Evolutionary conservation across 2,113 vertebrate genomes (phyloP), one percentile per base, ranked within the genome.

Genomic region (Dasyprocta punctata): DNA sequence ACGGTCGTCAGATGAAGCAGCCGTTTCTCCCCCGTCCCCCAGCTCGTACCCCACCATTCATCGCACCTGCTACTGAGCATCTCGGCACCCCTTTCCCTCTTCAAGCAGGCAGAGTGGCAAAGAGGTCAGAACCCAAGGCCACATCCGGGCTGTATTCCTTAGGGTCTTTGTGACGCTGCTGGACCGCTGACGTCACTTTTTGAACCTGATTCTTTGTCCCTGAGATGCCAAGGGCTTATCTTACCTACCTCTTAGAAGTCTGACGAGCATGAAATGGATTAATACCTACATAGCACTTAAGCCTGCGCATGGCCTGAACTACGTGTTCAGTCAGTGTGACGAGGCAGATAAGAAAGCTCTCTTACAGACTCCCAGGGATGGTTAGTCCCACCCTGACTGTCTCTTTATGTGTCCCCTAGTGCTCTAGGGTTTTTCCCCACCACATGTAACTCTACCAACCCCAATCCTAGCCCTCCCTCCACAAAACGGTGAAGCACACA

Each of bases 231-330:
- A 69, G 24, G 36, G 20, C 26, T 77, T n/a, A 36, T n/a, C 77
- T 88, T 85, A 96, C 47, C 97, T 97, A 98, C 97, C 95, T 98
- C 96, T 56, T 30, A 69, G 65, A 60, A 95, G 24, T 38, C 22
- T 58, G n/a, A 52, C 69, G 28, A 92, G 28, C 30, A 80, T 54
- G 20, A 49, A 83, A 92, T 83, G 67, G 92, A 73, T 69, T 65
- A 44, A n/a, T 87, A 60, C 41, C 44, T 36, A 10, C 33, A 22
- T 20, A 88, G 47, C 41, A 58, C 83, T 80, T 73, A 86, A 28
- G 49, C 82, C n/a, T 26, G 20, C 24, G 36, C 20, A 22, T 33
- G 63, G 19, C 47, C 77, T 78, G 83, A 94, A 81, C 10, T 69
- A 56, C 56, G 7, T 63, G 30, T 47, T 65, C 63, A 58, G 20